Base-by-base conservation (phyloP, 2,797 vertebrate genomes). In the Xenopus petersii region DNA sequence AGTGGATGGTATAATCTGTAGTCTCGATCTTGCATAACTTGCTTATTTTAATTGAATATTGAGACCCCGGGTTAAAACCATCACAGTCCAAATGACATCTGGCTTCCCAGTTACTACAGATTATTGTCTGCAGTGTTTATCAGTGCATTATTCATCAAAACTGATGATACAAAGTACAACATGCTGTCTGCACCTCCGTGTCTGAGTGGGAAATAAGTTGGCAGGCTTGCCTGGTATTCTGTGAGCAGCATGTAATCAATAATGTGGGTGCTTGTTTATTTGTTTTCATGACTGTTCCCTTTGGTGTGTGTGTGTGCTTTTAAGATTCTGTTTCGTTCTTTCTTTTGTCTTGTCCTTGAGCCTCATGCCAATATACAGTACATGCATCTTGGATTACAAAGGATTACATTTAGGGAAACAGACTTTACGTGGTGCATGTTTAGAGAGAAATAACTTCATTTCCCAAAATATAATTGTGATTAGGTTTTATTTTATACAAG, bases 61-160 rank as follows among this genome's bases (percentile, higher is more conserved):
- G 83, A 89, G 87, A 89, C 86, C 86, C 82, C 81, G 88, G 87
- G 88, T 91, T 91, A 88, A 90, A 87, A 87, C 89, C 86, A 89
- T 82, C 78, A 85, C 88, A 86, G 89, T 89, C 89, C 90, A 88
- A 87, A 92, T 88, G 89, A 91, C 90, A 91, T 92, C 91, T 91
- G 91, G 90, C 89, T 91, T 88, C 87, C 82, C 85, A 80, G 85
- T 87, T 91, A 84, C 87, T 87, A 80, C 70, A 74, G 89, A 91
- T 90, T 87, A 83, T 87, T 86, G 88, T 89, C 90, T 91, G 82
- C 89, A 92, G 87, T 88, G 88, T 88, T 91, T 91, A 89, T 89
- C 90, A 88, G 91, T 88, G 88, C 89, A 86, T 91, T 91, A 90
- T 92, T 92, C 91, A 91, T 92, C 91, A 92, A 91, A 91, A 90